A percentile compares a stretch with the other conserved stretches of the same genome.
phyloP scores from a whole-genome alignment of 1,140 invertebrate genomes.

The Drosophila kepulauana region DNA sequence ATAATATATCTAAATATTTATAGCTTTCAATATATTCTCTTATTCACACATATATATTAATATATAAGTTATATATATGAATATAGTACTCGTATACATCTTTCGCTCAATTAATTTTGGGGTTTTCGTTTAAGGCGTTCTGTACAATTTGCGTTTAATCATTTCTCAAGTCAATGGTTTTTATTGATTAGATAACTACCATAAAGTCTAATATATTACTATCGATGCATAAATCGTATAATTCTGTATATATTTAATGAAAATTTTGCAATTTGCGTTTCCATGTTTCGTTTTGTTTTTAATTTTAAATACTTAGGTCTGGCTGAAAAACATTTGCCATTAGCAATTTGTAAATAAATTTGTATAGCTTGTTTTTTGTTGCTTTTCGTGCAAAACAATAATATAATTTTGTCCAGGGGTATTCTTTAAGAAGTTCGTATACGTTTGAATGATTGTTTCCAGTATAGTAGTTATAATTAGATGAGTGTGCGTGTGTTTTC shows the following conservation, averaged over 20 bases:
- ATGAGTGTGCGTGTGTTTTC: slow-evolving; percentile 40
- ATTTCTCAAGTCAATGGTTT: slow-evolving; percentile 75
- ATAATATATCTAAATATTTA: slow-evolving; percentile 70
- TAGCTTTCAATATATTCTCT: slow-evolving; percentile 67
- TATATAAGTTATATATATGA: slow-evolving; percentile 42
- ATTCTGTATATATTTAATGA: slow-evolving; percentile 66
- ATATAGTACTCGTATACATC: slow-evolving; percentile 67
- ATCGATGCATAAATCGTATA: slow-evolving; percentile 77
- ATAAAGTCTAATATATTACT: slow-evolving; percentile 75
- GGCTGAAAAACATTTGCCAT: slow-evolving; percentile 46
- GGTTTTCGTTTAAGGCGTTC: slow-evolving; percentile 76
- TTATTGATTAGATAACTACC: slow-evolving; percentile 76
- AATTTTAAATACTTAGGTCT: slow-evolving; percentile 33
- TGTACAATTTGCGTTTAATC: slow-evolving; percentile 80
- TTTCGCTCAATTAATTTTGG: slow-evolving; percentile 62
- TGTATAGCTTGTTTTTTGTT: slow-evolving; percentile 40
- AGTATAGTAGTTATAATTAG: slow-evolving; percentile 67
- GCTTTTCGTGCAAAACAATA: slow-evolving; percentile 68
- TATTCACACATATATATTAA: slow-evolving; percentile 23
- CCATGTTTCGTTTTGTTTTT: slow-evolving; percentile 22
- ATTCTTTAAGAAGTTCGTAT: slow-evolving; percentile 84
- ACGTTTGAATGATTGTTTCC: slow-evolving; percentile 82
- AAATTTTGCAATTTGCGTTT: slow-evolving; percentile 59
- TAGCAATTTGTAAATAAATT: slow-evolving; percentile 77
- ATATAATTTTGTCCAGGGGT: slow-evolving; percentile 57